Base-by-base conservation (phyloP, 2,113 vertebrate species). In the Hippopotamus amphibius region DNA sequence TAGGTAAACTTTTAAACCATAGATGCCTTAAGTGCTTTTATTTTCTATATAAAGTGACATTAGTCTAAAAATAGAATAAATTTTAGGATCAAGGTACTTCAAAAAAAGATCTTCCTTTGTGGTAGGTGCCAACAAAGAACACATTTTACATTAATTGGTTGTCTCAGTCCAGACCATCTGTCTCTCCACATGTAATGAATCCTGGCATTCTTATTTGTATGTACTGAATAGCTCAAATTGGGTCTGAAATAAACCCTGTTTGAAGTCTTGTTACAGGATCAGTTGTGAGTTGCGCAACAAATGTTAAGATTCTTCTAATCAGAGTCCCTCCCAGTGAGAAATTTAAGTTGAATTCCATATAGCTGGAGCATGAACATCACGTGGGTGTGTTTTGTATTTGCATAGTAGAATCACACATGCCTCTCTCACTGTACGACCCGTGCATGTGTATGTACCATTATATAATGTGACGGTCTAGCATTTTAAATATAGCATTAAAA, bases 141-240 rank as follows among this genome's bases (percentile, higher is more conserved):
- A 98, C 98, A 98, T 97, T 99, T 98, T 98, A 98, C 98, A 98
- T 99, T 99, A 99, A 99, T 99, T 99, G 98, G 97, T 97, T 98
- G 97, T 98, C 97, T 98, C 94, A 97, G 98, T 98, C 98, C 98
- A 98, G 98, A 98, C 98, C 99, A 99, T 99, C 99, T 99, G 99
- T 98, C 98, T 98, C 94, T 81, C 91, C 96, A 24, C 94, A 95
- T 86, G 98, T 99, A 99, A 98, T 98, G 98, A 98, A 98, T 94
- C 63, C 97, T 98, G 98, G 97, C 98, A 98, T 97, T 97, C 87
- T 76, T 96, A 96, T 95, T 98, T 97, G 97, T 98, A 84, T 98
- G 95, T 97, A 96, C 97, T 98, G 97, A 98, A 95, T 97, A 98
- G 93, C 98, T 98, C 96, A 98, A 98, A 98, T 88, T 98, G 98